phyloP scores from a whole-genome alignment of 2,888 invertebrate genomes.

The Argyra leucocephala region DNA sequence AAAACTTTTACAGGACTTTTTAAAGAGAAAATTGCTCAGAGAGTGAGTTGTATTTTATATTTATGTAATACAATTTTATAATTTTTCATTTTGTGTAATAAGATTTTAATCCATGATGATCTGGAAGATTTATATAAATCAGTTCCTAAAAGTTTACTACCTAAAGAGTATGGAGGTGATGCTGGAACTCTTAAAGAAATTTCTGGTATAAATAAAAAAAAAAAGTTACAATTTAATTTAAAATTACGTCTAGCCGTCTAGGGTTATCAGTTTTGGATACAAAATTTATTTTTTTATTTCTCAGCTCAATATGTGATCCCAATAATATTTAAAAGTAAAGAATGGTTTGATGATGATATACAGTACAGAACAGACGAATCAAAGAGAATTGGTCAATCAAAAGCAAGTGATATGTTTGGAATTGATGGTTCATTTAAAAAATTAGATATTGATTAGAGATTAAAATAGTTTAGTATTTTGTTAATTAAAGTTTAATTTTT shows the following conservation, averaged over 20 bases:
- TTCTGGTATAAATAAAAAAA: neutral
- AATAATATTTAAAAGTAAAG: slow-evolving; percentile 10
- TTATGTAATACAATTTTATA: neutral
- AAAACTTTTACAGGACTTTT: slow-evolving; percentile 48
- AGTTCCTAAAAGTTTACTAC: slow-evolving; percentile 19
- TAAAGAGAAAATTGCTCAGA: slow-evolving; percentile 49
- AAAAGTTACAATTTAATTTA: neutral
- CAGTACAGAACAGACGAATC: slow-evolving; percentile 23
- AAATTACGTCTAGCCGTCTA: too few relatives aligned
- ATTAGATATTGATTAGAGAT: slow-evolving; percentile 21
- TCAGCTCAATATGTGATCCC: slow-evolving; percentile 7
- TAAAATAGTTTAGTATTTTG: too few relatives aligned
- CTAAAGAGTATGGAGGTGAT: slow-evolving; percentile 22
- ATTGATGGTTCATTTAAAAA: slow-evolving; percentile 23
- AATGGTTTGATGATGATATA: slow-evolving; percentile 21
- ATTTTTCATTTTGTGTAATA: neutral
- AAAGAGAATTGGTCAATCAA: slow-evolving; percentile 19
- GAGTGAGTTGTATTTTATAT: slow-evolving; percentile 42
- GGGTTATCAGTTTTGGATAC: neutral
- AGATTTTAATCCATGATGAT: slow-evolving; percentile 20
- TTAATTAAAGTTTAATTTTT: too few relatives aligned
- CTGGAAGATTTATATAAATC: slow-evolving; percentile 16
- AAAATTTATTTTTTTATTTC: slow-evolving; percentile 1
- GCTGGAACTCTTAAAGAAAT: slow-evolving; percentile 15
- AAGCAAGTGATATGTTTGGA: slow-evolving; percentile 20